Evolutionary conservation across 2,797 vertebrate genomes (phyloP), one percentile per base, ranked within the genome.

Genomic region (Triplophysa yarkandensis): DNA sequence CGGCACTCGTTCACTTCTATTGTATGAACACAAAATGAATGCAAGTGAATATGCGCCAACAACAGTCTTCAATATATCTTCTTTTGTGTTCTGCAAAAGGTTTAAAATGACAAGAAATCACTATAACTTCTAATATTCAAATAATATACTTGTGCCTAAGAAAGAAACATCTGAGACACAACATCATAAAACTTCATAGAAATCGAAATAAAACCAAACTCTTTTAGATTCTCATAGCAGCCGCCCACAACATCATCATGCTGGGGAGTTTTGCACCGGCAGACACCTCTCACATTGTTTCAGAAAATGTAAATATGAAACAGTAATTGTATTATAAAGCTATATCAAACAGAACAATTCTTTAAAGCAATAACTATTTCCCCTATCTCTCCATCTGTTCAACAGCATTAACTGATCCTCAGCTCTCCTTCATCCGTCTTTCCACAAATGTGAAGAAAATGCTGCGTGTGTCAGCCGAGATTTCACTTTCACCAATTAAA

Each of bases 401-500:
- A 54, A 21, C 34, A 67, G 27, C 50, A 36, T 58, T 41, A 48
- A 39, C 39, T 58, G 72, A 58, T 39, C 36, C 28, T 48, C 23
- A 74, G 61, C 17, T 36, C 36, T 65, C 52, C 63, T 46, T 63
- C 32, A 28, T 66, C 71, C 65, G 62, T 58, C 54, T 74, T 44
- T 32, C 63, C 32, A 63, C 52, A 55, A 58, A 34, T 58, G 52
- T 27, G 44, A 58, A 21, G 54, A 67, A 48, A 36, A 41, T 3
- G 27, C 36, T 34, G 32, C 52, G 28, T 39, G 19, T 39, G 62
- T 74, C 72, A 46, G 54, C 10, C 2, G 2, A 74, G 71, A 74
- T 74, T 74, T 74, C 63, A 74, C 72, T 67, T 67, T 16, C 62
- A 46, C 50, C 39, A 74, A 74, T 74, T 74, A 66, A 67, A 46